Percentiles rank a stretch among this genome's conserved stretches.
Conservation (phyloP, 2,888 invertebrate genomes). For the Didymodactylos carnosus region DNA sequence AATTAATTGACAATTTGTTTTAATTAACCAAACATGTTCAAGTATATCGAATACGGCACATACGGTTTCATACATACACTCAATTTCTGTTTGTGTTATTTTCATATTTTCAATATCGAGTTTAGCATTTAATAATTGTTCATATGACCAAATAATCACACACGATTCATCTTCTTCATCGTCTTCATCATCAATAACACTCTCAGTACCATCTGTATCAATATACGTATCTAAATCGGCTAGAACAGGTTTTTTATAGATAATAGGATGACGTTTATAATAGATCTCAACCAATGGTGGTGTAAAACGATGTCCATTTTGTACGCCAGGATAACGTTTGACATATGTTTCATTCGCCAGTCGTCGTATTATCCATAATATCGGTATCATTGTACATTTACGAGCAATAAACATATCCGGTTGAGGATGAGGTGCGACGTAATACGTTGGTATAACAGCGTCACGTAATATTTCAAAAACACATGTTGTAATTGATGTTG, state of each 20-base stretch:
- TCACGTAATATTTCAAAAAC: conserved; percentile 1
- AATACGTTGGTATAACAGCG: background rate
- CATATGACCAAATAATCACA: background rate
- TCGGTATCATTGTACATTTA: background rate
- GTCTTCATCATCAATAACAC: background rate
- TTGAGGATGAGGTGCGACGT: background rate
- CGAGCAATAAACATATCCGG: background rate
- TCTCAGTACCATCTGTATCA: background rate
- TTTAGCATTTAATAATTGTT: background rate
- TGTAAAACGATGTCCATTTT: background rate
- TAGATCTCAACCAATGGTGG: background rate
- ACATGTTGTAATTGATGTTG: background rate
- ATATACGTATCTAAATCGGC: background rate
- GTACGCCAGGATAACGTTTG: background rate
- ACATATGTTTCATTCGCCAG: background rate
- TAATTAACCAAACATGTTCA: background rate
- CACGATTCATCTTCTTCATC: background rate
- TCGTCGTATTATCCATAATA: background rate
- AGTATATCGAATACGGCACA: background rate
- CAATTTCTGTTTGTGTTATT: background rate
- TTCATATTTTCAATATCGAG: background rate
- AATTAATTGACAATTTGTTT: background rate
- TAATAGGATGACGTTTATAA: background rate
- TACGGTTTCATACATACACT: background rate
- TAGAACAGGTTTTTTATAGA: background rate